Evolutionary conservation across 2,888 invertebrate genomes (phyloP), one percentile per base, ranked within the genome.

Genomic region (Hermodice carunculata): DNA sequence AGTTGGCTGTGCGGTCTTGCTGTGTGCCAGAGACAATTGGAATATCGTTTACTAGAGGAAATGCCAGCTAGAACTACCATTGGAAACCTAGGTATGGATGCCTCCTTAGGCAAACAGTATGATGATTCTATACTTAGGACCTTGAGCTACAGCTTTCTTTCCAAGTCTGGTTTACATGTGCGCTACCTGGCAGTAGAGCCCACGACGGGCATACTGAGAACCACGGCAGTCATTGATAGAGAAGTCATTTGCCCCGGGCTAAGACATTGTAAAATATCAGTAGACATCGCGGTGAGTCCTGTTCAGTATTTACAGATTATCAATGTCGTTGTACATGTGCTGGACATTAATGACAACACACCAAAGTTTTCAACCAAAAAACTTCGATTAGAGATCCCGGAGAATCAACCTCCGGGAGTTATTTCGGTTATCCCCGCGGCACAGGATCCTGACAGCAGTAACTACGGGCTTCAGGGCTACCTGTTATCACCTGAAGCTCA

Each of bases 31-130:
- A n/a, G n/a, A n/a, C n/a, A n/a, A n/a, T n/a, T n/a, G n/a, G n/a
- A n/a, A n/a, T n/a, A n/a, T n/a, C n/a, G n/a, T n/a, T n/a, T n/a
- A n/a, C n/a, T n/a, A n/a, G 83, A 83, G 65, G 80, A 81, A 60
- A 68, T 68, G 40, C 74, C 77, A 0, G 68, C 75, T 11, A 75
- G 75, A 22, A 78, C 77, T 6, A 69, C 68, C 22, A 67, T 81
- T 1, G 80, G 78, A 17, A 77, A 78, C 63, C 61, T 81, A 11
- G 70, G 75, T 44, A 60, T 65, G 0, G 90, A 92, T 78, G 66
- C 64, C 24, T 40, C 59, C 17, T 48, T 63, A 24, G 61, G 26
- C n/a, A 26, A 37, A 26, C 37, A 52, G 19, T 61, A 61, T 31
- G 52, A 26, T 2, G 19, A 17, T 29, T 11, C n/a, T 22, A 34